These are phyloP conservation scores for Macrotis lagotis DNA, from an alignment of 2,113 vertebrate species.

Conservation along the genomic window DNA sequence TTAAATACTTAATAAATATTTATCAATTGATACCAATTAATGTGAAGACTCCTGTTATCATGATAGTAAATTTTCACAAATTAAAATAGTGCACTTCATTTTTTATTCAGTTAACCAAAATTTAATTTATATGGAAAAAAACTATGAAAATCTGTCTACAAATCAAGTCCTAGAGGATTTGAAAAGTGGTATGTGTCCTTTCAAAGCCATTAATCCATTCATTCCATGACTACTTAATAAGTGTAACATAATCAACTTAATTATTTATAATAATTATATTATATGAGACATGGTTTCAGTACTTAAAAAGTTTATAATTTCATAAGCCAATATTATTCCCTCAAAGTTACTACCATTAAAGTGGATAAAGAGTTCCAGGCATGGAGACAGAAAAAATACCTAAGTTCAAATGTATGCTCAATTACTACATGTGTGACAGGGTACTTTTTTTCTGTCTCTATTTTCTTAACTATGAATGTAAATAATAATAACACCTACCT, in stretches of 20 bases:
- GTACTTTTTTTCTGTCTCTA: not conserved
- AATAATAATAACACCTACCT: not conserved
- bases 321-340: not conserved
- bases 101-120: not conserved
- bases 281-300: not conserved
- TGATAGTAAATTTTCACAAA: not conserved
- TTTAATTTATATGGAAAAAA: not conserved
- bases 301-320: not conserved
- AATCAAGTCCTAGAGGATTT: not conserved
- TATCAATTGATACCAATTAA: not conserved
- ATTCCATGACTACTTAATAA: not conserved
- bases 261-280: not conserved
- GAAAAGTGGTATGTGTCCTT: not conserved
- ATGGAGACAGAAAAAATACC: not conserved
- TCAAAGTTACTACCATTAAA: not conserved
- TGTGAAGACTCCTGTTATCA: not conserved
- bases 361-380: not conserved
- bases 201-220: not conserved
- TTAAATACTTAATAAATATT: not conserved
- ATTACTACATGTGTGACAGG: not conserved
- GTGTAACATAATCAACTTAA: not conserved
- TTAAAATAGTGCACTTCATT: not conserved
- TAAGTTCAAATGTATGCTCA: not conserved
- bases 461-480: not conserved
- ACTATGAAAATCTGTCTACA: not conserved